Conservation (phyloP, 2,888 invertebrate genomes). For the Coronaproctus castanopsis region DNA sequence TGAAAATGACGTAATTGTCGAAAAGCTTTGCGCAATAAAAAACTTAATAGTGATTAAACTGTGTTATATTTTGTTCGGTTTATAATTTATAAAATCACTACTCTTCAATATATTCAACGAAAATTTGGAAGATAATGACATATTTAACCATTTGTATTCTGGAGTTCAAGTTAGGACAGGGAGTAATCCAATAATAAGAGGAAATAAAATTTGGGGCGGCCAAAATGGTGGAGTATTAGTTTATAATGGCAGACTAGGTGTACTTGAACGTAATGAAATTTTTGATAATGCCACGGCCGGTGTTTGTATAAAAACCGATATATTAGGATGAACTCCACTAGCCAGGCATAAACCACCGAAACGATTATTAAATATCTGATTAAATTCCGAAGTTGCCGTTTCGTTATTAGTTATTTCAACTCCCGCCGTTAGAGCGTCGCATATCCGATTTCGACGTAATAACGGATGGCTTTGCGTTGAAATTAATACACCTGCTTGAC, state of each 20-base stretch:
- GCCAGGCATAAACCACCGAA: slow-evolving; percentile 89
- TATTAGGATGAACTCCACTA: slow-evolving; percentile 79
- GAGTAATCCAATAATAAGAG: slow-evolving; percentile 88
- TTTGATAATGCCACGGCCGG: slow-evolving; percentile 99
- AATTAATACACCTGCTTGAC: slow-evolving; percentile 94
- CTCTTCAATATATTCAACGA: too few species aligned
- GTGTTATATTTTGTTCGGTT: too few species aligned
- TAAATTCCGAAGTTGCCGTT: slow-evolving; percentile 92
- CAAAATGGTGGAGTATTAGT: slow-evolving; percentile 98
- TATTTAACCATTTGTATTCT: slow-evolving; percentile 96
- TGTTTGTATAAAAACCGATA: slow-evolving; percentile 98
- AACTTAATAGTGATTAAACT: too few species aligned
- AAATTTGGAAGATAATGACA: slow-evolving; percentile 94
- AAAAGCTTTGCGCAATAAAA: too few species aligned
- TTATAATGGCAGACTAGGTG: slow-evolving; percentile 92
- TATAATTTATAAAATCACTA: too few species aligned
- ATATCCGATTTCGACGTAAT: slow-evolving; percentile 83
- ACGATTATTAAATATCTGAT: slow-evolving; percentile 95
- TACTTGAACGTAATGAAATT: slow-evolving; percentile 94
- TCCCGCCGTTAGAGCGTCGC: slow-evolving; percentile 93
- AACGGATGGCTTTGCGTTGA: slow-evolving; percentile 96
- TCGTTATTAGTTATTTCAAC: slow-evolving; percentile 99
- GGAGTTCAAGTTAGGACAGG: slow-evolving; percentile 98
- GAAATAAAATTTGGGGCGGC: slow-evolving; percentile 99
- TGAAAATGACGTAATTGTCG: too few species aligned